Evolutionary conservation across 2,888 invertebrate genomes (phyloP).

Genomic region (Eupithecia exiguata): DNA sequence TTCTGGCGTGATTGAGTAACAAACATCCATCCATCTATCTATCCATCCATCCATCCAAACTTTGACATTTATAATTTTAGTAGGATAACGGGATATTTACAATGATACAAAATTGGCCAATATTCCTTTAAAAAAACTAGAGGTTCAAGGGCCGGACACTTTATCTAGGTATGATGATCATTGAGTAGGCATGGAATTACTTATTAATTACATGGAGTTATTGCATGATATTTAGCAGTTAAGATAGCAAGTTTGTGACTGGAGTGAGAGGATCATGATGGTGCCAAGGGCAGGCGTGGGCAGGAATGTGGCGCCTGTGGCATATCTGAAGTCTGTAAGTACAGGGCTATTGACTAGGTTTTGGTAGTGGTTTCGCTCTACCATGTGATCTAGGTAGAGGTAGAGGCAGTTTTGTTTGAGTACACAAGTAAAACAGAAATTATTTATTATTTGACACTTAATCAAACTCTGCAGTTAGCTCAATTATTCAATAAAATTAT

Average conservation of each 20-base stretch:
- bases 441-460: no score
- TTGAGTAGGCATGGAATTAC: background rate
- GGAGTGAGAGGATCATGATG: slow-evolving; percentile 44
- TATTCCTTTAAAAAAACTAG: background rate
- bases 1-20: no score
- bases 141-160: background rate
- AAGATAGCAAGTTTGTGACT: slow-evolving; percentile 24
- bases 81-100: no score
- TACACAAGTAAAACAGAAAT: no score
- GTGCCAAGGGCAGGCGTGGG: slow-evolving; percentile 63
- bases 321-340: background rate
- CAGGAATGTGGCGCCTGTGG: slow-evolving; percentile 63
- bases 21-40: no score
- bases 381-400: background rate
- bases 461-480: no score
- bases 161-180: background rate
- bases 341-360: background rate
- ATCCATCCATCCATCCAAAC: no score
- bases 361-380: background rate
- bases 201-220: slow-evolving; percentile 14
- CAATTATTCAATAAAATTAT: no score
- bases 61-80: no score
- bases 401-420: no score
- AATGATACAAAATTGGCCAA: no score
- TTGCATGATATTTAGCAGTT: slow-evolving; percentile 30